Conservation (phyloP, 2,797 vertebrate genomes). For the Cygnus olor region DNA sequence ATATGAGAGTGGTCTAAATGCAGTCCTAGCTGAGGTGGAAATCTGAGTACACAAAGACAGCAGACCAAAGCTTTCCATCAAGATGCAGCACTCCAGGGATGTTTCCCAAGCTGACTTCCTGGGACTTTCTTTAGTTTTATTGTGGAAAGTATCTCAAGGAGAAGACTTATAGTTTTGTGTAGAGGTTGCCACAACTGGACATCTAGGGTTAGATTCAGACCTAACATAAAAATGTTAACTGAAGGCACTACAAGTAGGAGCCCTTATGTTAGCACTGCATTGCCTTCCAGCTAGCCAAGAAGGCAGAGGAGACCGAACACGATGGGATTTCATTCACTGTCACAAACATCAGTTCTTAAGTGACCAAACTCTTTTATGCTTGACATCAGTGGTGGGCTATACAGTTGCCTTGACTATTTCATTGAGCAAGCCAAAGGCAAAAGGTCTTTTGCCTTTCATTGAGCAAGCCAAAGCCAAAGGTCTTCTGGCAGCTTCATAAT, state of each 20-base stretch:
- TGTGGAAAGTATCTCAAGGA: neutral
- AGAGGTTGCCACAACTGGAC: neutral
- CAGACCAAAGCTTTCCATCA: neutral
- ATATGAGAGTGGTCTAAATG: neutral
- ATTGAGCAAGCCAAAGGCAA: neutral
- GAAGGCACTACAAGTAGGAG: neutral
- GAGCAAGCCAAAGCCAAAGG: neutral
- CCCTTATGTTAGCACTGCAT: rapidly evolving
- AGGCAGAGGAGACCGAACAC: neutral
- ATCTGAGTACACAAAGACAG: neutral
- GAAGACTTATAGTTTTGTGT: neutral
- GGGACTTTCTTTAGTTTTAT: neutral
- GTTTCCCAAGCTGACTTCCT: neutral
- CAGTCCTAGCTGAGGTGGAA: neutral
- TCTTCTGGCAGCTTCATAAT: neutral
- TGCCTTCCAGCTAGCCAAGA: neutral
- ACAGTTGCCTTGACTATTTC: neutral
- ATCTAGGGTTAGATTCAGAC: neutral
- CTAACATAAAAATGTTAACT: neutral
- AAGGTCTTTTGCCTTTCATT: no score
- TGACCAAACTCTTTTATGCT: neutral
- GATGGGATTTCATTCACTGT: neutral
- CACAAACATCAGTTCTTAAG: neutral
- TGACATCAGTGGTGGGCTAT: neutral
- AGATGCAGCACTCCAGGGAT: neutral